These are phyloP conservation scores for Zosterops hypoxanthus DNA, from an alignment of 2,113 vertebrate species.

Conservation along the genomic window DNA sequence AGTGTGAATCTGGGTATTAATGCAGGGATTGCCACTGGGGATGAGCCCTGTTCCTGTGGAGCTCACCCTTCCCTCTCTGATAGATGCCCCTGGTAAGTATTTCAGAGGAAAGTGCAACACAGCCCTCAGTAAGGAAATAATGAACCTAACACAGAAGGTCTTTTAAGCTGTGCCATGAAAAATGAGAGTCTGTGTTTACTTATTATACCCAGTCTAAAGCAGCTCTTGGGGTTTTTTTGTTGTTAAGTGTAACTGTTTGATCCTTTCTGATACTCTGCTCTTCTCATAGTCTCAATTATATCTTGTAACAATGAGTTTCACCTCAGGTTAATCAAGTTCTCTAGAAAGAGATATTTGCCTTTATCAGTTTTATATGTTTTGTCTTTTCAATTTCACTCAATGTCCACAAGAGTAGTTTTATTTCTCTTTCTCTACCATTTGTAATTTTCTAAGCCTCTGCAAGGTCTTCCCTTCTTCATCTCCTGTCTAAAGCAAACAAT, in stretches of 20 bases:
- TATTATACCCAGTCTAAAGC: not conserved
- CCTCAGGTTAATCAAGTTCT: not conserved
- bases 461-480: not conserved
- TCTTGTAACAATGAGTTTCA: not conserved
- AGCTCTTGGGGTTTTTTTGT: not conserved
- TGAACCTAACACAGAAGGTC: not conserved
- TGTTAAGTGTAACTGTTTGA: not conserved
- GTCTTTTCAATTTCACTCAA: not conserved
- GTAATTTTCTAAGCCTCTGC: not conserved
- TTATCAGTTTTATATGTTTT: not conserved
- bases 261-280: not conserved
- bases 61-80: not conserved
- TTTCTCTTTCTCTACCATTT: not conserved
- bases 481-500: not conserved
- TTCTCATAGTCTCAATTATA: not conserved
- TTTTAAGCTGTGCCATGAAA: not conserved
- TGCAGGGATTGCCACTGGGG: not conserved
- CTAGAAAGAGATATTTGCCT: not conserved
- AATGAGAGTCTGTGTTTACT: not conserved
- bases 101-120: not conserved
- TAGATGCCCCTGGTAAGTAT: not conserved
- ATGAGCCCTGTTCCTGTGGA: not conserved
- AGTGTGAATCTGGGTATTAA: not conserved
- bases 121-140: not conserved
- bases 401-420: not conserved